Base-by-base conservation (phyloP, 2,797 vertebrate genomes). In the Micrastur ruficollis region DNA sequence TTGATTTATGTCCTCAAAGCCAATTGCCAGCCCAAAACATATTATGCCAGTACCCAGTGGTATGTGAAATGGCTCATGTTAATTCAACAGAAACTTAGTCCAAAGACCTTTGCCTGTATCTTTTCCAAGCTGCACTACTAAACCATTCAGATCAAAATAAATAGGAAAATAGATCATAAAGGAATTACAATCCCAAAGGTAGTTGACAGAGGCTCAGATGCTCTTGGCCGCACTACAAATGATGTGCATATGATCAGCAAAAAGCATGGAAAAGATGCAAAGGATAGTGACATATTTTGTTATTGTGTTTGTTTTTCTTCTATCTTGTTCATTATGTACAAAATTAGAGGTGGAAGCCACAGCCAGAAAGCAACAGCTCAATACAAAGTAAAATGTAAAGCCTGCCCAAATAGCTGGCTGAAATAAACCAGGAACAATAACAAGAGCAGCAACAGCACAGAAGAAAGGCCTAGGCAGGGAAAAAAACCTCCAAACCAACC, bases 61-160 rank as follows among this genome's bases (percentile, higher is more conserved):
- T 46, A 74, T 81, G 63, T 86, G 78, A 93, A 94, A 90, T 58
- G 31, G 49, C 20, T 81, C 38, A 47, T 87, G 71, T n/a, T 96
- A 97, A 97, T 95, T 93, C 82, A 78, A 94, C 66, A 72, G 53
- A 87, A 97, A 96, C 86, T 96, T 89, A 91, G 75, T 90, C 84
- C 83, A 97, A 88, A 71, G 78, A 78, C 75, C 84, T 78, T 34
- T 93, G 87, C 44, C 31, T 89, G 52, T 78, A 78, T 90, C 65
- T 88, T 72, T 95, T 81, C 93, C 90, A 95, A 95, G 31, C 75
- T 90, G 79, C 50, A 27, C 63, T 89, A 90, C 62, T 70, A 88
- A 97, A 79, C 67, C 71, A 61, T 79, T 89, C 81, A 85, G 70
- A 91, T 58, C 52, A 93, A 97, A 95, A 93, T 83, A 84, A 96